phyloP scores from a whole-genome alignment of 2,797 vertebrate species.

The Melanotaenia nigrans region DNA sequence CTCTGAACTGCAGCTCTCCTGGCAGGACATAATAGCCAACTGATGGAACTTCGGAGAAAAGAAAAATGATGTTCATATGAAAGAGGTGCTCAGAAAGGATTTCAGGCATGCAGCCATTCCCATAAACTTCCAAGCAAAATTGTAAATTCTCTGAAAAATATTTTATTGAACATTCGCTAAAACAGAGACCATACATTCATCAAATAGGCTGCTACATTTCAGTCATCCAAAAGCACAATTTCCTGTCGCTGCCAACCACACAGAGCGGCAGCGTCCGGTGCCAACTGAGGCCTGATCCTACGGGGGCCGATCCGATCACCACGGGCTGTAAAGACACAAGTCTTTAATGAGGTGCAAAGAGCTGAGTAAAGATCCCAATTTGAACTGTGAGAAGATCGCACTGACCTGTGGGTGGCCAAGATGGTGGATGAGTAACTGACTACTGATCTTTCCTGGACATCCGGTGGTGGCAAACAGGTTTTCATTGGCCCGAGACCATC shows the following conservation, averaged over 20 bases:
- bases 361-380: background rate
- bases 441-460: slow-evolving; percentile 92
- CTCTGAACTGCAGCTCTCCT: slow-evolving; percentile 64
- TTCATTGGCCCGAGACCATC: slow-evolving; percentile 94
- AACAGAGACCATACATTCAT: slow-evolving; percentile 46
- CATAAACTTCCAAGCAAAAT: slow-evolving; percentile 39
- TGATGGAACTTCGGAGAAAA: slow-evolving; percentile 63
- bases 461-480: slow-evolving; percentile 96
- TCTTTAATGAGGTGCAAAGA: background rate
- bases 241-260: slow-evolving; percentile 91
- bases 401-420: slow-evolving; percentile 95
- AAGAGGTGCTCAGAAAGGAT: slow-evolving; percentile 40
- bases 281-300: slow-evolving; percentile 96
- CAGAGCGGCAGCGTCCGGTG: slow-evolving; percentile 93
- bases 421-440: slow-evolving; percentile 93
- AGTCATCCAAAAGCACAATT: slow-evolving; percentile 95
- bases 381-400: background rate
- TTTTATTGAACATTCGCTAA: slow-evolving; percentile 71
- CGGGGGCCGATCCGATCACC: slow-evolving; percentile 85
- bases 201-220: slow-evolving; percentile 86
- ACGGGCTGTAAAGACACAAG: slow-evolving; percentile 85
- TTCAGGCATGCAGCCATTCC: slow-evolving; percentile 9
- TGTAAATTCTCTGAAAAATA: slow-evolving; percentile 63
- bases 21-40: slow-evolving; percentile 65
- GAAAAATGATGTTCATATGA: slow-evolving; percentile 50